phyloP scores from a whole-genome alignment of 1,140 invertebrate species.

The Rhynchophorus ferrugineus region DNA sequence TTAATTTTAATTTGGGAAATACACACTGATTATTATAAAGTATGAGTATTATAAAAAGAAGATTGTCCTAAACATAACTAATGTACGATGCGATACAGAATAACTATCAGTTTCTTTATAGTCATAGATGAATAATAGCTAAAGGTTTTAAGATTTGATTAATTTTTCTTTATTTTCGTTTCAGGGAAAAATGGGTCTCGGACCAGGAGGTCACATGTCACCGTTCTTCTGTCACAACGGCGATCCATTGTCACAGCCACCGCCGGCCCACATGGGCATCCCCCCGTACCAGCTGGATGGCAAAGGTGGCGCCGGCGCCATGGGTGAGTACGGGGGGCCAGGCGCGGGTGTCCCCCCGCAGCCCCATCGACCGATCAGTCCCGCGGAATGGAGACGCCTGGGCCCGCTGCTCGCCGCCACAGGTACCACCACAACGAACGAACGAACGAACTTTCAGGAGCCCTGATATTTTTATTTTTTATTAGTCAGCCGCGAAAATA shows the following conservation, averaged over 20 bases:
- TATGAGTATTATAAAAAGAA: too few species aligned
- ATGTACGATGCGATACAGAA: too few species aligned
- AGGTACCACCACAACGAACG: conserved; percentile 43
- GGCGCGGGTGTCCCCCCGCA: conserved; percentile 32
- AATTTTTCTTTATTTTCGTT: too few species aligned
- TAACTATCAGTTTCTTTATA: too few species aligned
- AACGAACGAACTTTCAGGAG: too few species aligned
- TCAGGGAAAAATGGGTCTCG: conserved; percentile 80
- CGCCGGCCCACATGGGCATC: conserved; percentile 95
- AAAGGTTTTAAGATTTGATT: too few species aligned
- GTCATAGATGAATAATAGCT: too few species aligned
- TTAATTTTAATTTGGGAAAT: too few species aligned
- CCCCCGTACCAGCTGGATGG: conserved; percentile 85
- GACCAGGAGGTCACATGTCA: conserved; percentile 56
- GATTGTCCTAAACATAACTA: too few species aligned
- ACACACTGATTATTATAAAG: too few species aligned
- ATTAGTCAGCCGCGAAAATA: too few species aligned
- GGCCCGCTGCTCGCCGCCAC: conserved; percentile 47
- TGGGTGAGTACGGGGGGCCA: conserved; percentile 54
- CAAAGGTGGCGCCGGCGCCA: conserved; percentile 51
- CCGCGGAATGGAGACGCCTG: conserved; percentile 48
- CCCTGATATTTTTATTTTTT: neutral
- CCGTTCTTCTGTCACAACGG: conserved; percentile 90
- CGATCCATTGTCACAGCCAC: conserved; percentile 75
- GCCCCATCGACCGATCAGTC: conserved; percentile 39